These are phyloP conservation scores for Dendronephthya gigantea DNA, from an alignment of 64 coral and sea anemone species.

Conservation along the genomic window DNA sequence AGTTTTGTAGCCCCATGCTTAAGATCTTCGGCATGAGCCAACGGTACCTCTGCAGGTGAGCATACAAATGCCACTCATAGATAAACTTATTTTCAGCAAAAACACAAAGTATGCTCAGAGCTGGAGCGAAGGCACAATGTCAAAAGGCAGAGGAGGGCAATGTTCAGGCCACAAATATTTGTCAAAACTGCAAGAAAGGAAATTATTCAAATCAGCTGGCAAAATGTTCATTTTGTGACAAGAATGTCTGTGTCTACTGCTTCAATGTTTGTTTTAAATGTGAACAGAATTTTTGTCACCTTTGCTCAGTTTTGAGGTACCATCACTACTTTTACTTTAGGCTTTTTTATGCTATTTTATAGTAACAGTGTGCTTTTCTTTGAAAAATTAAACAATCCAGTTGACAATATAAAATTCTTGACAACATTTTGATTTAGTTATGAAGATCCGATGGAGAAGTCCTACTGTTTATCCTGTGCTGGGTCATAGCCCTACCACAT, in stretches of 20 bases:
- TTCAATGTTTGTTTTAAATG: conserved; percentile 46
- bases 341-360: no score
- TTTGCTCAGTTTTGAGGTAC: conserved; percentile 81
- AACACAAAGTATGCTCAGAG: not conserved
- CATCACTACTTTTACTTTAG: no score
- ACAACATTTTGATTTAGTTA: not conserved
- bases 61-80: not conserved
- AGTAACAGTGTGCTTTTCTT: no score
- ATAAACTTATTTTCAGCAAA: not conserved
- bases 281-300: conserved; percentile 49
- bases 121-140: not conserved
- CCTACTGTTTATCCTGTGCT: not conserved
- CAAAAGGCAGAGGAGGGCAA: not conserved
- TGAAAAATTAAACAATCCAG: no score
- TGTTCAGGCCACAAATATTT: not conserved
- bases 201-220: not conserved
- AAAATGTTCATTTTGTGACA: conserved; percentile 62
- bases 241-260: conserved; percentile 45
- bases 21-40: no score
- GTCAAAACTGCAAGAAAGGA: not conserved
- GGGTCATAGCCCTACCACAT: not conserved
- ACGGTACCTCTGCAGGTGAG: no score
- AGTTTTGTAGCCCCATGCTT: no score
- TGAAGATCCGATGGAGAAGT: not conserved
- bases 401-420: no score